Evolutionary conservation across 1,140 invertebrate species (phyloP), one percentile per base, ranked within the genome.

Genomic region (Drosophila malerkotliana): DNA sequence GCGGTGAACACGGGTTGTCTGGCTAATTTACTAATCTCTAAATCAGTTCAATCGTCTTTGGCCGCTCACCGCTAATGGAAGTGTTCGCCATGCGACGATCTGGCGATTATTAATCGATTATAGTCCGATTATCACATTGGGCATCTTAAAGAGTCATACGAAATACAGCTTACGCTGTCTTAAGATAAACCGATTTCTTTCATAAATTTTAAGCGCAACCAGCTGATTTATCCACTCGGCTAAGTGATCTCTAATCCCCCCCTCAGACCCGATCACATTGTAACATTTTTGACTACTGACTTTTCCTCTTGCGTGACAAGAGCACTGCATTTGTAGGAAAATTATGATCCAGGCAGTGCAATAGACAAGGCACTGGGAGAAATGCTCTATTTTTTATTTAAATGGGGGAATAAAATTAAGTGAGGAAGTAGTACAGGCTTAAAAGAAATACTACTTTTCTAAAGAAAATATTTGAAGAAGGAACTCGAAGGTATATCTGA

Each of bases 231-330:
- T 63, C n/a, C 48, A 69, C 41, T 39, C 49, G 18, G 6, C 24
- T 6, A 9, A 34, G n/a, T 24, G 9, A 45, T 60, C 41, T 47
- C 10, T 59, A 24, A 32, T 59, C 28, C 34, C 26, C 45, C 48
- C 32, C 18, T 18, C 12, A 37, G 12, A 37, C 4, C 12, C 34
- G 34, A 37, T 12, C 4, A n/a, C n/a, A 52, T 52, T 52, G 15
- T 12, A 18, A 48, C 28, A 12, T 54, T 66, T 54, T 54, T 21
- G 21, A 67, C 28, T 44, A 53, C 49, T 34, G 30, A 28, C 32
- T 39, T 62, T 41, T 41, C 32, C 58, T 28, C 58, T 66, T 54
- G 64, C 64, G 48, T 54, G 64, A 68, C 64, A 68, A 68, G 64
- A 47, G 61, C 66, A 14, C 30, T 18, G 60, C 39, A 67, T 18